Conservation (phyloP, 2,888 invertebrate species). For the Capitulum mitella region DNA sequence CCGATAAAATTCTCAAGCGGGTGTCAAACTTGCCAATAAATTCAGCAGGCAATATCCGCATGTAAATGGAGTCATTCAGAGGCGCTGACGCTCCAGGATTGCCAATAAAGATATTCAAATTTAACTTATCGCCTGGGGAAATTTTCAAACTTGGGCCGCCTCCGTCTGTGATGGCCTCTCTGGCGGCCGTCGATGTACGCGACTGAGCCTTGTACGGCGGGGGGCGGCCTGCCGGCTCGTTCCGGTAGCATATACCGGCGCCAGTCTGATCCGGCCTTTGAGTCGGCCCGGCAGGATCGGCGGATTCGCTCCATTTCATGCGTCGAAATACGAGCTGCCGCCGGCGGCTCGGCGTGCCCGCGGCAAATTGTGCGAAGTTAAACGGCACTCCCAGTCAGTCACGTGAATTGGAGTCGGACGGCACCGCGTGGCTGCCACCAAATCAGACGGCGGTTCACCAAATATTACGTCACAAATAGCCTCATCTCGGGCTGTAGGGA, state of each 20-base stretch:
- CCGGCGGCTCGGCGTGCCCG: no score
- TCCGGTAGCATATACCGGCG: neutral
- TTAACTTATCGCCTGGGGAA: conserved; percentile 17
- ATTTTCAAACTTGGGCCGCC: neutral
- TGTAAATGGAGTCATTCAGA: conserved; percentile 21
- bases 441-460: no score
- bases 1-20: conserved; percentile 19
- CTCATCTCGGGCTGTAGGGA: no score
- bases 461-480: no score
- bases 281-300: neutral
- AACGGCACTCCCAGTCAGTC: no score
- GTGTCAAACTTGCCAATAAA: conserved; percentile 24
- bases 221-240: neutral
- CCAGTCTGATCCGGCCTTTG: neutral
- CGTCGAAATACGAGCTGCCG: neutral
- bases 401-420: no score
- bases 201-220: neutral
- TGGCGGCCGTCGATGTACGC: neutral
- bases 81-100: conserved; percentile 2
- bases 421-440: no score
- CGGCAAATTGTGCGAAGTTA: neutral
- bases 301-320: neutral
- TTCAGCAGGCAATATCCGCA: conserved; percentile 23
- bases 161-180: neutral
- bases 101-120: conserved; percentile 24